Evolutionary conservation across 2,888 invertebrate genomes (phyloP).

Genomic region (Drosophila sordidula): DNA sequence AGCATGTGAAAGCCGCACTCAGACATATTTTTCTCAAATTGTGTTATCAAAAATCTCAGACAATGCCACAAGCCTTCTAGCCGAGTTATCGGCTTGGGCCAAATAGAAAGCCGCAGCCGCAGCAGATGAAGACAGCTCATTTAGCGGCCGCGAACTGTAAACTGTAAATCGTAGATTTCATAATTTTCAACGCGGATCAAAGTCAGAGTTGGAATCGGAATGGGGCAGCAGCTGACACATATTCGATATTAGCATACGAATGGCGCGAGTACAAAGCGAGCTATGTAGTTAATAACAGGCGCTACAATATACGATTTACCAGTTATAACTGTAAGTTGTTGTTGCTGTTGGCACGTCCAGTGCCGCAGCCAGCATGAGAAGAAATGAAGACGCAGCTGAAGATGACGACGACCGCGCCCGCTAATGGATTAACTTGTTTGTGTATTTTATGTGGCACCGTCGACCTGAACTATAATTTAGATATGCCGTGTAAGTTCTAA

Average conservation of each 20-base stretch:
- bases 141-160: slow-evolving; percentile 51
- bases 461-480: slow-evolving; percentile 60
- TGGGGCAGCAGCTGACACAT: slow-evolving; percentile 60
- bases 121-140: slow-evolving; percentile 55
- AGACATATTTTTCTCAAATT: slow-evolving; percentile 37
- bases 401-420: slow-evolving; percentile 42
- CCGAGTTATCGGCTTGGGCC: slow-evolving; percentile 51
- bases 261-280: slow-evolving; percentile 48
- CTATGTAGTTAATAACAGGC: slow-evolving; percentile 61
- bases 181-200: slow-evolving; percentile 61
- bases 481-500: slow-evolving; percentile 42
- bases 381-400: not conserved
- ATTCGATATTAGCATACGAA: slow-evolving; percentile 73
- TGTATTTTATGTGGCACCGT: slow-evolving; percentile 60
- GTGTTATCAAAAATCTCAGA: slow-evolving; percentile 66
- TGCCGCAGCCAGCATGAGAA: not conserved
- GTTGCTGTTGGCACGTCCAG: slow-evolving; percentile 9
- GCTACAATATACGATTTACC: slow-evolving; percentile 59
- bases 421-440: slow-evolving; percentile 81
- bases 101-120: slow-evolving; percentile 28
- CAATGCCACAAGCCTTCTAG: slow-evolving; percentile 39
- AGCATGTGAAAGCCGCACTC: slow-evolving; percentile 39
- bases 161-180: slow-evolving; percentile 42
- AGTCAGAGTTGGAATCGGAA: slow-evolving; percentile 15
- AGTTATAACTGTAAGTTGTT: slow-evolving; percentile 58